These are phyloP conservation scores for Shinisaurus crocodilurus DNA, from an alignment of 2,113 vertebrate genomes.

Conservation along the genomic window DNA sequence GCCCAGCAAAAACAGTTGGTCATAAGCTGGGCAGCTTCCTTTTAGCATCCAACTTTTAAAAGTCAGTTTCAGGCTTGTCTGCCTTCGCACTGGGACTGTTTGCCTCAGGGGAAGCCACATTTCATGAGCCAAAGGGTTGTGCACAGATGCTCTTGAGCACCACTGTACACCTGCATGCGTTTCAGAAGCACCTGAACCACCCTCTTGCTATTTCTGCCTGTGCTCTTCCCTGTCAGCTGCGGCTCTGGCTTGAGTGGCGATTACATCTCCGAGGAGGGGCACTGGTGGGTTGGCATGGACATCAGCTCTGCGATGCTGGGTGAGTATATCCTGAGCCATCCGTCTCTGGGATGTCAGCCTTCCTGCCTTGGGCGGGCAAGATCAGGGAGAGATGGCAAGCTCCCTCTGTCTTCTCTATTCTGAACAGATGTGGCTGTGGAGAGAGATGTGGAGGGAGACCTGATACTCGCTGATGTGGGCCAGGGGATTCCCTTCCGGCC, in stretches of 20 bases:
- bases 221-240: constrained; percentile 78
- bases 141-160: neutral
- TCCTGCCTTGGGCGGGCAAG: neutral
- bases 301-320: constrained; percentile 96
- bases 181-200: neutral
- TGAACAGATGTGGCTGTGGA: constrained; percentile 89
- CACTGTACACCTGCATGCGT: neutral
- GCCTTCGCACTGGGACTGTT: too few species aligned
- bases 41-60: neutral
- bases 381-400: neutral
- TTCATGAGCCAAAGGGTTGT: neutral
- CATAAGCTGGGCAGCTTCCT: neutral
- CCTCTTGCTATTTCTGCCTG: neutral
- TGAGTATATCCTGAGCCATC: constrained; percentile 63
- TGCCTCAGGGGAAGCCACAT: neutral
- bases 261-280: constrained; percentile 88
- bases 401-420: neutral
- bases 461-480: constrained; percentile 91
- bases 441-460: constrained; percentile 91
- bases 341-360: rapidly evolving
- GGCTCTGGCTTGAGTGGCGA: constrained; percentile 96
- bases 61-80: neutral
- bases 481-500: constrained; percentile 91
- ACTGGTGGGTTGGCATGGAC: constrained; percentile 94
- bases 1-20: too few species aligned